A percentile compares a stretch with the other conserved stretches of the same genome.
phyloP scores from a whole-genome alignment of 2,797 vertebrate genomes.

The Typhlichthys subterraneus region DNA sequence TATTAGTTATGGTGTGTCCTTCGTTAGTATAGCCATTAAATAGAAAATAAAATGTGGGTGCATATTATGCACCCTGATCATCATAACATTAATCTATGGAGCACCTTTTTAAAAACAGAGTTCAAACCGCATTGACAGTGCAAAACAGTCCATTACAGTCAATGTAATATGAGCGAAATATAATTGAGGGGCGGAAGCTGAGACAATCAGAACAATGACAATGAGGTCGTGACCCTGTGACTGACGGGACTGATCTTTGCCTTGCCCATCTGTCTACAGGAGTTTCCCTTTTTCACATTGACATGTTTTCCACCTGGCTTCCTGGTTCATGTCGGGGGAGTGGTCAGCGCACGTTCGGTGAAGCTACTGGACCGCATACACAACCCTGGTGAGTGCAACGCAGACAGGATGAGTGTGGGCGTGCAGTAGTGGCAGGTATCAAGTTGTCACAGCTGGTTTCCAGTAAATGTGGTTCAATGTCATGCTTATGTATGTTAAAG shows the following conservation, averaged over 20 bases:
- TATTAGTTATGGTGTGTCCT: no score
- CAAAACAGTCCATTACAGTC: no score
- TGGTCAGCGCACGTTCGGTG: constrained; percentile 96
- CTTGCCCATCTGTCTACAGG: constrained; percentile 70
- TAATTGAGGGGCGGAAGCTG: no score
- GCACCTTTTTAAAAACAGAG: no score
- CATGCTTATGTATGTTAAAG: constrained; percentile 21
- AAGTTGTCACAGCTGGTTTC: constrained; percentile 39
- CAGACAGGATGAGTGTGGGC: constrained; percentile 14
- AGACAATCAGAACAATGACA: no score
- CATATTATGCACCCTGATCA: no score
- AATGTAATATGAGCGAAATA: no score
- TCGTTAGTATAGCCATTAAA: no score
- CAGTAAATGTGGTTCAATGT: constrained; percentile 35
- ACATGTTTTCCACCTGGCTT: constrained; percentile 93
- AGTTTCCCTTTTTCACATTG: constrained; percentile 97
- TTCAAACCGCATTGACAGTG: no score
- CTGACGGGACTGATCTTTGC: not conserved
- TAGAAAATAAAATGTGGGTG: no score
- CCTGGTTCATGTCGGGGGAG: constrained; percentile 92
- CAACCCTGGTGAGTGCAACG: constrained; percentile 89
- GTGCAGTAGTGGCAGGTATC: constrained; percentile 37
- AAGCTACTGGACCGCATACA: constrained; percentile 98
- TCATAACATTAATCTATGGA: no score
- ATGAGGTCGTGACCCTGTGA: no score